phyloP scores from a whole-genome alignment of 1,140 invertebrate species.

The Samia ricini region DNA sequence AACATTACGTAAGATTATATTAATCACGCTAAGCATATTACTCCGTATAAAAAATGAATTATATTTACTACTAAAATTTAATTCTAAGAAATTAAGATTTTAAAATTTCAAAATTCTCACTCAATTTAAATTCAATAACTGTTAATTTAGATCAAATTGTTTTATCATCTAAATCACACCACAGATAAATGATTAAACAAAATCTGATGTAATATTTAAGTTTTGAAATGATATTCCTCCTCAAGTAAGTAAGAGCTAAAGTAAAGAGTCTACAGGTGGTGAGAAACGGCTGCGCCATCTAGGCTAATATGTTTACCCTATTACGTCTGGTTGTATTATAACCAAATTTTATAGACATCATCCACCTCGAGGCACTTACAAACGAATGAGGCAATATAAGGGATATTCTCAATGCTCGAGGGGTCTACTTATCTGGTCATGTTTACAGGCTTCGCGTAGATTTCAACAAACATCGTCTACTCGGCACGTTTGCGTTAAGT shows the following conservation, averaged over 20 bases:
- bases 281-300: not conserved
- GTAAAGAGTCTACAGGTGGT: slow-evolving; percentile 1
- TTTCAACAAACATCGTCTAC: slow-evolving; percentile 57
- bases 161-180: no score
- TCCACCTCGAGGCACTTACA: not conserved
- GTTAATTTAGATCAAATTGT: no score
- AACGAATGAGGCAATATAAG: not conserved
- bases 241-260: not conserved
- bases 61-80: no score
- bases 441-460: slow-evolving; percentile 40
- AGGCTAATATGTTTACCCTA: slow-evolving; percentile 5
- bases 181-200: no score
- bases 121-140: no score
- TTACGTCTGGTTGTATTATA: slow-evolving; percentile 14
- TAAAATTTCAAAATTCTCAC: no score
- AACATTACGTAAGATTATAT: no score
- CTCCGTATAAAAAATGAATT: no score
- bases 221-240: not conserved
- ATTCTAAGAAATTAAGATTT: no score
- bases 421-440: slow-evolving; percentile 36
- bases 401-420: not conserved
- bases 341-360: slow-evolving; percentile 21
- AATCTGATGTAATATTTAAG: not conserved
- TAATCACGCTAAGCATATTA: no score
- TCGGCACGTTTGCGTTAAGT: slow-evolving; percentile 65